These are phyloP conservation scores for Rhagophthalmus giganteus DNA, from an alignment of 2,888 invertebrate genomes.

Conservation along the genomic window DNA sequence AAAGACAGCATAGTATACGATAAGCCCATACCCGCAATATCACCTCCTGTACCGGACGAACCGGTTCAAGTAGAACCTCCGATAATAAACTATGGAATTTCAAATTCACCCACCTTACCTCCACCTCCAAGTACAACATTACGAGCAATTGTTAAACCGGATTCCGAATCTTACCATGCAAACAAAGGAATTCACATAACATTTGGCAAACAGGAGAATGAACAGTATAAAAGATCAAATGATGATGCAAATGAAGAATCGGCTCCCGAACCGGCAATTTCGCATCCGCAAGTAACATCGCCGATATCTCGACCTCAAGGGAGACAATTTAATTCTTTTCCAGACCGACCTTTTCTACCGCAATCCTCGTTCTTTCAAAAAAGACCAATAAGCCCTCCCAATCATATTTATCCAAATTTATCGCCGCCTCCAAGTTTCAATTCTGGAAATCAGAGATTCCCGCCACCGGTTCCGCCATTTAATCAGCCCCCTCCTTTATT, in stretches of 20 bases:
- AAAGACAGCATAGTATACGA: slow-evolving; percentile 78
- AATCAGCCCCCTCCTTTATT: slow-evolving; percentile 49
- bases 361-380: slow-evolving; percentile 16
- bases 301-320: slow-evolving; percentile 32
- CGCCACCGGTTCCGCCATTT: slow-evolving; percentile 60
- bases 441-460: slow-evolving; percentile 43
- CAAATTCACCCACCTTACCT: slow-evolving; percentile 45
- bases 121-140: slow-evolving; percentile 75
- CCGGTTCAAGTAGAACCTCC: slow-evolving; percentile 58
- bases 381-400: slow-evolving; percentile 13
- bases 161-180: slow-evolving; percentile 81
- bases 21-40: slow-evolving; percentile 76
- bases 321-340: slow-evolving; percentile 41
- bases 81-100: slow-evolving; percentile 50
- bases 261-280: slow-evolving; percentile 66
- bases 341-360: slow-evolving; percentile 25
- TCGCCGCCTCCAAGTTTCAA: slow-evolving; percentile 35
- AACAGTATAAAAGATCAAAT: slow-evolving; percentile 56
- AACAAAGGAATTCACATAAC: slow-evolving; percentile 81
- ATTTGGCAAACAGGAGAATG: slow-evolving; percentile 70
- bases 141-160: slow-evolving; percentile 82
- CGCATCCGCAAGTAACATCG: slow-evolving; percentile 48
- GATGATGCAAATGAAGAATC: slow-evolving; percentile 65
- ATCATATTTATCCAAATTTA: slow-evolving; percentile 23
- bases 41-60: slow-evolving; percentile 65